Base-by-base conservation (phyloP, 1,140 invertebrate species). In the Brachionus paranguensis region DNA sequence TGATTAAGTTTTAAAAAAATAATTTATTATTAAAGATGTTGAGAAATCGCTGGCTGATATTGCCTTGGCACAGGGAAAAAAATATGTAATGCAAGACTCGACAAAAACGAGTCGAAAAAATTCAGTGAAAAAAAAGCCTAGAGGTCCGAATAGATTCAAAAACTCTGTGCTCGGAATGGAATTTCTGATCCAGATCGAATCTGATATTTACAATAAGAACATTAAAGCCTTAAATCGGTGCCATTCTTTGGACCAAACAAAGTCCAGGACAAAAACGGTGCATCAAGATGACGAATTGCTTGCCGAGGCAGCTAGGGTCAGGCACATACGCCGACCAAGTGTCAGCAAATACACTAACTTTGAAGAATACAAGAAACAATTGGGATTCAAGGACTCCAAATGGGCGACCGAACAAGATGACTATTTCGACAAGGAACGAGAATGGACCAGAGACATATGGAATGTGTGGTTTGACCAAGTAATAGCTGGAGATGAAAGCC, bases 381-480 rank as follows among this genome's bases (percentile, higher is more conserved):
- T 24, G 17, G 60, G 64, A 2, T 70, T 60, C 37, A 47, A 27
- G n/a, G 17, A 55, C 8, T 70, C 41, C 1, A 33, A 47, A 37
- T 76, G 27, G 60, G 45, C 45, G 43, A 10, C 47, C 45, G 17
- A 78, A 78, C 78, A 65, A 43, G 84, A 70, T 85, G 86, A 86
- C 8, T 47, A 53, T 74, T 85, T 86, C 37, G 81, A 85, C 5
- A 86, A 87, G 84, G 85, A 86, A 24, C 84, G 88, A 29, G 89
- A 89, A 72, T 89, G 88, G 87, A 86, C 87, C 5, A 74, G 88
- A 11, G 86, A 86, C 37, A 87, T 90, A 43, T 90, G 89, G 89
- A 88, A 89, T 84, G 64, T 17, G 1, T 90, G 89, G 89, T 89
- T 90, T 87, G 88, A 90, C 85, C 86, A 89, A 55, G 85, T 88